Percentiles rank a stretch among this genome's conserved stretches.
These are phyloP conservation scores for Mastomys natalensis DNA, from an alignment of 2,113 vertebrate species.

Conservation along the genomic window DNA sequence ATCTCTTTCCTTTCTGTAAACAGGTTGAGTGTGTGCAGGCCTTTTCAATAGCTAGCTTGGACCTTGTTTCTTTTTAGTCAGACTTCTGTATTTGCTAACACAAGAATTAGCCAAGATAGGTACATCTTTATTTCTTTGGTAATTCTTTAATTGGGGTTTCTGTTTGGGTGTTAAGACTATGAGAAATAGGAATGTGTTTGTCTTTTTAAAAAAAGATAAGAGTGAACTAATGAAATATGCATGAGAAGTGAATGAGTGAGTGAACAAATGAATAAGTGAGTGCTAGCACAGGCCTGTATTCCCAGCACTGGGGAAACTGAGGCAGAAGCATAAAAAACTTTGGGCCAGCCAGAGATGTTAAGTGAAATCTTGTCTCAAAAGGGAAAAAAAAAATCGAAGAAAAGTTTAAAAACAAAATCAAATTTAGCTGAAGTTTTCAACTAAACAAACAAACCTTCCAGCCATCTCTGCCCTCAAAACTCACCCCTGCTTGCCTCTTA, in stretches of 20 bases:
- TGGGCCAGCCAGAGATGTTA: not conserved
- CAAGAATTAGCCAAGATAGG: not conserved
- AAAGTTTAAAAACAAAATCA: not conserved
- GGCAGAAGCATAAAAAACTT: not conserved
- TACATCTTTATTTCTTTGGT: not conserved
- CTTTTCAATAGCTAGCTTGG: not conserved
- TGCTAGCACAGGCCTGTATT: not conserved
- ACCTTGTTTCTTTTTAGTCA: not conserved
- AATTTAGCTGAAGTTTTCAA: not conserved
- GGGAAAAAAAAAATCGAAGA: not conserved
- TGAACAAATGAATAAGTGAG: not conserved
- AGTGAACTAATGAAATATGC: not conserved
- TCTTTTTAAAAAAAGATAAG: not conserved
- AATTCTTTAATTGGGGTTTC: not conserved
- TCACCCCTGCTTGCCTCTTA: constrained; percentile 82
- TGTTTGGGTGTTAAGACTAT: not conserved
- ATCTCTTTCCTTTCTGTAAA: not conserved
- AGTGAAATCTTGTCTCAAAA: not conserved
- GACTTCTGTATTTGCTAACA: not conserved
- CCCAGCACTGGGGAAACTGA: not conserved
- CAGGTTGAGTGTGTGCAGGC: not conserved
- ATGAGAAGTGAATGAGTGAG: not conserved
- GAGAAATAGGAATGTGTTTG: not conserved
- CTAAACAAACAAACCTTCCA: too few species aligned
- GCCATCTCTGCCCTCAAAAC: not conserved